Percentiles rank a stretch among this genome's conserved stretches.
These are phyloP conservation scores for Malurus alboscapulatus DNA, from an alignment of 2,113 vertebrate genomes.

Conservation along the genomic window DNA sequence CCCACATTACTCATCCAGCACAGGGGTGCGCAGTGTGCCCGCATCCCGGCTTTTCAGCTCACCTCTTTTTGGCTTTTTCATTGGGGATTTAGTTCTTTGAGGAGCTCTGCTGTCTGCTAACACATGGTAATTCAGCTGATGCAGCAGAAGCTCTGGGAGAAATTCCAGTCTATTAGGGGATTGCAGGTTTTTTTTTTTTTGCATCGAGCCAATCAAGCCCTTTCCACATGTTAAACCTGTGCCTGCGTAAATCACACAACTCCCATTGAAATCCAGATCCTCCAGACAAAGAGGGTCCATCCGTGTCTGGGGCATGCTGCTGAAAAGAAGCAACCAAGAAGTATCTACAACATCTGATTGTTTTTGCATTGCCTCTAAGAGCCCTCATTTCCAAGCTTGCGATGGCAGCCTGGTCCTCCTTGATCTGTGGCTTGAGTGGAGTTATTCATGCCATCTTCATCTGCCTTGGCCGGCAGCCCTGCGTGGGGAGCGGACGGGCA, in stretches of 20 bases:
- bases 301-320: neutral
- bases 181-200: neutral
- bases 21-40: neutral
- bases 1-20: neutral
- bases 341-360: neutral
- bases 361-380: neutral
- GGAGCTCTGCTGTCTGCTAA: conserved; percentile 1
- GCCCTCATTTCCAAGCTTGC: neutral
- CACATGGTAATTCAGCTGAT: conserved; percentile 35
- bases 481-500: neutral
- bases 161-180: neutral
- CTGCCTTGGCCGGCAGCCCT: conserved; percentile 39
- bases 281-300: neutral
- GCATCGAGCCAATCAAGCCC: neutral
- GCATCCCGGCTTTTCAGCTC: neutral
- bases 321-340: conserved; percentile 1
- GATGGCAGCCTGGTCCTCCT: neutral
- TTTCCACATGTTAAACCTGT: neutral
- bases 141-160: conserved; percentile 21
- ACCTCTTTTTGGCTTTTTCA: neutral
- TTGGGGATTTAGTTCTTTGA: neutral
- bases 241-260: neutral
- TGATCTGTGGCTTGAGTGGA: conserved; percentile 12
- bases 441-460: conserved; percentile 40
- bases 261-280: neutral